Evolutionary conservation across 2,113 vertebrate genomes (phyloP), one percentile per base, ranked within the genome.

Genomic region (Phyllostomus discolor): DNA sequence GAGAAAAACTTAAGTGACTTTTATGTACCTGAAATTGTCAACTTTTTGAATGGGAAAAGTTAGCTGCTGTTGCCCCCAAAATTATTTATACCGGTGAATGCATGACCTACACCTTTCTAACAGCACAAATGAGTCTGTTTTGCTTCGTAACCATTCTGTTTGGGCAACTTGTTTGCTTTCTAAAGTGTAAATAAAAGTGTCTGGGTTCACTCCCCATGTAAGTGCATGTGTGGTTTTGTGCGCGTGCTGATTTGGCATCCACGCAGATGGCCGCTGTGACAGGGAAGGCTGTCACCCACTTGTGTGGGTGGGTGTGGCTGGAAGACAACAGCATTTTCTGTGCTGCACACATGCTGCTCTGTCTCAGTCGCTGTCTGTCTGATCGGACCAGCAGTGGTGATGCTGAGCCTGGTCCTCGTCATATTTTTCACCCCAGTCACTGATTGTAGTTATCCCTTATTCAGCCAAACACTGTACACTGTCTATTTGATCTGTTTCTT

Each of bases 111-210:
- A 16, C 76, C 85, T 64, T 96, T 86, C 82, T 91, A 82, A 82
- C 35, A 92, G 48, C 41, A 57, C 41, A 46, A 95, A 50, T 50
- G 48, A 50, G 15, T 50, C 48, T 50, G 48, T 50, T 50, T 50
- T 4, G 14, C 15, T 50, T 88, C 79, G 87, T 92, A 85, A 78
- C 52, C 41, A 19, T 84, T 80, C 66, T 88, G 69, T 76, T 57
- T 85, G 80, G 66, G 57, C 62, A 90, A 73, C 72, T 50, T 90
- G 28, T 82, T 88, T 94, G 96, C 95, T 95, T 95, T 97, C 79
- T 87, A 79, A 52, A 79, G n/a, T 41, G 12, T 76, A 79, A 95
- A 76, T 81, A 91, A 89, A 91, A 85, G 33, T 48, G 57, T 82
- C 35, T 86, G 81, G 59, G n/a, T 86, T 94, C 75, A 46, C 72